Evolutionary conservation across 2,113 vertebrate genomes (phyloP).

Genomic region (Aegypius monachus): DNA sequence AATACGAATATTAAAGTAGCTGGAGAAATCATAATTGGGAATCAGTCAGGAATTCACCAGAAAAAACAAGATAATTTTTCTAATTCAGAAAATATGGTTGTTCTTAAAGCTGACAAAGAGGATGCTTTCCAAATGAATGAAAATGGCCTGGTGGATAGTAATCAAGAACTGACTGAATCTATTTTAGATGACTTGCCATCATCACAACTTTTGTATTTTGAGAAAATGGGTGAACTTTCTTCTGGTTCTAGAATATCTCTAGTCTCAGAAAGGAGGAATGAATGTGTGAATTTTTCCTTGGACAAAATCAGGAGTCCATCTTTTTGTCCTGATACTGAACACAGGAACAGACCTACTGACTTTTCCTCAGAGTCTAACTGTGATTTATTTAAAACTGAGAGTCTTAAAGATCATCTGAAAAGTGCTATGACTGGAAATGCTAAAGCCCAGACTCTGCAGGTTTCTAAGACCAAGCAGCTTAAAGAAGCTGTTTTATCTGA

Average conservation of each 20-base stretch:
- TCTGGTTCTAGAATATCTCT: not conserved
- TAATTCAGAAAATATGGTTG: not conserved
- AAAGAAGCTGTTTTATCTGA: conserved; percentile 82
- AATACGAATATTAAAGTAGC: not conserved
- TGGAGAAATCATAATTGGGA: not conserved
- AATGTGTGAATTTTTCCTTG: accelerated
- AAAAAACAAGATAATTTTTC: not conserved
- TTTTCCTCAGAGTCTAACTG: not conserved
- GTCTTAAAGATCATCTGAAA: conserved; percentile 86
- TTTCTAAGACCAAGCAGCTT: conserved; percentile 78
- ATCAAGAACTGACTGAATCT: conserved; percentile 4
- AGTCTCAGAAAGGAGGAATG: not conserved
- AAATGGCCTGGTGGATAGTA: not conserved
- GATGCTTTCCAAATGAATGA: not conserved
- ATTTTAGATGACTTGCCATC: conserved; percentile 74
- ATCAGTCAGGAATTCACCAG: not conserved
- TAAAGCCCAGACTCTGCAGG: conserved; percentile 60
- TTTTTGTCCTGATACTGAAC: not conserved
- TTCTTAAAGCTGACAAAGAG: not conserved
- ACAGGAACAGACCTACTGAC: not conserved
- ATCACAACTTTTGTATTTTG: conserved; percentile 75
- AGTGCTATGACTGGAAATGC: conserved; percentile 88
- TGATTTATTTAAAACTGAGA: conserved; percentile 65
- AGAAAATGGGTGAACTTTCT: not conserved
- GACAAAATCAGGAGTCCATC: not conserved